Conservation (phyloP, 2,888 invertebrate species). For the Acleris sparsana region DNA sequence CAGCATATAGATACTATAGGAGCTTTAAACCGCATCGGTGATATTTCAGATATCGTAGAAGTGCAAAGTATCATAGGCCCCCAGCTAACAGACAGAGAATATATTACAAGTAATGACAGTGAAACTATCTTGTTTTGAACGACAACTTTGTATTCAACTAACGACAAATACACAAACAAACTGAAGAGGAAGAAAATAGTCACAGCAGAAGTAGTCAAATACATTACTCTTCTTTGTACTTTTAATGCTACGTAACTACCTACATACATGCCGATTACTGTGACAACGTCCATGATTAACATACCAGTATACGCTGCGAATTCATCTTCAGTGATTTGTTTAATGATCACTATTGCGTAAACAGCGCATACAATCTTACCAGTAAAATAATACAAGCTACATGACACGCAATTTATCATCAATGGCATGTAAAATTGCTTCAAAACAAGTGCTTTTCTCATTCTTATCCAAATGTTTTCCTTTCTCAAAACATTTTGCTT, state of each 20-base stretch:
- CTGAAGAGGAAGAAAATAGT: constrained; percentile 19
- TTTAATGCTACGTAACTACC: constrained; percentile 20
- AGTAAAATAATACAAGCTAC: constrained; percentile 3
- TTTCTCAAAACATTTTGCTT: neutral
- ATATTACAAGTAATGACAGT: constrained; percentile 14
- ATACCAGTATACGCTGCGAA: constrained; percentile 13
- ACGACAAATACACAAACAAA: constrained; percentile 5
- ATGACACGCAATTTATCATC: neutral
- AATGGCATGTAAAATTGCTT: constrained; percentile 22
- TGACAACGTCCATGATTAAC: constrained; percentile 20
- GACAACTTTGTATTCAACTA: constrained; percentile 2
- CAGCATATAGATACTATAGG: neutral
- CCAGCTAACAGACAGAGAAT: constrained; percentile 25
- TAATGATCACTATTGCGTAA: constrained; percentile 20
- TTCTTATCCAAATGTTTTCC: neutral
- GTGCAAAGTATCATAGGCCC: constrained; percentile 14
- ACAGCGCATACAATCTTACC: constrained; percentile 20
- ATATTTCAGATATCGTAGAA: no score
- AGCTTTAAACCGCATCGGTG: constrained; percentile 22
- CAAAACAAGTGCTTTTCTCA: constrained; percentile 3
- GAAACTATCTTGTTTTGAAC: constrained; percentile 1
- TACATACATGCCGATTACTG: constrained; percentile 14
- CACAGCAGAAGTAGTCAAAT: constrained; percentile 10
- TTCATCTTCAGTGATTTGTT: constrained; percentile 23
- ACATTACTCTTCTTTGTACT: constrained; percentile 18